phyloP scores from a whole-genome alignment of 2,113 vertebrate species.

The Pelecanoides urinatrix region DNA sequence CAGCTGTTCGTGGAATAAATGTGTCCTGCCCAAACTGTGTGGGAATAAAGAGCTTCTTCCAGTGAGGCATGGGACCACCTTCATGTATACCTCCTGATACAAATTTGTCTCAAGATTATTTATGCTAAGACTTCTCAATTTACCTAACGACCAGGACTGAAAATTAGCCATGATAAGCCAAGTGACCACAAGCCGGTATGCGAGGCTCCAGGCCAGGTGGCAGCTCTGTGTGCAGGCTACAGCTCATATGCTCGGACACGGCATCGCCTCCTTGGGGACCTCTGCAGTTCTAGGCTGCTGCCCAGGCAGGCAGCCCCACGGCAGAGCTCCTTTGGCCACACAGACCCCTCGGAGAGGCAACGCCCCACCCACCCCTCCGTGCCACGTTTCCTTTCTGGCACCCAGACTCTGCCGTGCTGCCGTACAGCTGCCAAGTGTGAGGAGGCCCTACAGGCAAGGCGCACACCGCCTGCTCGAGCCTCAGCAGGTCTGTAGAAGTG shows the following conservation, averaged over 20 bases:
- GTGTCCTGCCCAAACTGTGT: neutral
- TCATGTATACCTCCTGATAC: neutral
- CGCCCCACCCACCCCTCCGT: fast-evolving
- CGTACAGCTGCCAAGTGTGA: neutral
- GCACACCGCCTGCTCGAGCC: neutral
- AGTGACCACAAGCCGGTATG: neutral
- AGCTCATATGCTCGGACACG: fast-evolving
- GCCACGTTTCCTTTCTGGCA: neutral
- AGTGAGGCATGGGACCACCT: neutral
- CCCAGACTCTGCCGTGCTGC: neutral
- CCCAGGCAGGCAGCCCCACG: neutral
- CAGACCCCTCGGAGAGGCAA: neutral
- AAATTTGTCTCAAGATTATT: neutral
- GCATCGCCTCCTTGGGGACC: neutral
- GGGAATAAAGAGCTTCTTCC: neutral
- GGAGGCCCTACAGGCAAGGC: neutral
- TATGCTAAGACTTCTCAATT: neutral
- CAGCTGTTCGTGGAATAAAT: slow-evolving; percentile 17
- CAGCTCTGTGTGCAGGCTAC: neutral
- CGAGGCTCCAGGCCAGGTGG: neutral
- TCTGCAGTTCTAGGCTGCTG: neutral
- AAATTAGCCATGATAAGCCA: neutral
- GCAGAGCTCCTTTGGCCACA: neutral
- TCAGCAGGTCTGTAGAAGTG: neutral
- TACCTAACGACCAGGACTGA: neutral